Percentiles rank a stretch among this genome's conserved stretches.
Conservation (phyloP, 2,113 vertebrate genomes). For the Hippotragus niger region DNA sequence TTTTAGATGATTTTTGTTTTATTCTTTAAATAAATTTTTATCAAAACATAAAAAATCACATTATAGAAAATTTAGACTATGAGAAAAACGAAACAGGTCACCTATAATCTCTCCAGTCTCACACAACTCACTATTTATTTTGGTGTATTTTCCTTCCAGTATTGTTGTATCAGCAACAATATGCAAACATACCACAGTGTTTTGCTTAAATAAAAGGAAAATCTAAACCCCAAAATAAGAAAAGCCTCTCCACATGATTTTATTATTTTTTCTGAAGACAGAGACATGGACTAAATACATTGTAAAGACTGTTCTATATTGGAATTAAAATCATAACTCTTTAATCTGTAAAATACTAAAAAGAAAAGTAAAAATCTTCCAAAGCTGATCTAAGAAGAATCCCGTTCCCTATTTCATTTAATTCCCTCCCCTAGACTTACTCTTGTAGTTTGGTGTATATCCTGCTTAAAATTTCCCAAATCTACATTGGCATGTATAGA, state of each 20-base stretch:
- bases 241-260: background rate
- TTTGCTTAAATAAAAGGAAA: background rate
- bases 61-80: background rate
- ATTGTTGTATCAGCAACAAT: background rate
- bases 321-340: background rate
- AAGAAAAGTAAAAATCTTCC: background rate
- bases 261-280: constrained; percentile 1
- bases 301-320: background rate
- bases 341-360: background rate
- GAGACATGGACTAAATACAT: background rate
- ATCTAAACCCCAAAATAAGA: background rate
- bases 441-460: background rate
- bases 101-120: background rate
- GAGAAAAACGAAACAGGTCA: background rate
- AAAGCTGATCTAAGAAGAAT: background rate
- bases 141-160: background rate
- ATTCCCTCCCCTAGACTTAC: background rate
- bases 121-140: background rate
- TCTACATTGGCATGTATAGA: background rate
- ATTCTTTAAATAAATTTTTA: background rate
- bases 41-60: background rate
- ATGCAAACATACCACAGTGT: background rate
- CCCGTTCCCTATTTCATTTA: background rate
- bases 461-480: background rate
- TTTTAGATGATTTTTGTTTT: background rate